Base-by-base conservation (phyloP, 2,113 vertebrate genomes). In the Amblyopsis rosae region DNA sequence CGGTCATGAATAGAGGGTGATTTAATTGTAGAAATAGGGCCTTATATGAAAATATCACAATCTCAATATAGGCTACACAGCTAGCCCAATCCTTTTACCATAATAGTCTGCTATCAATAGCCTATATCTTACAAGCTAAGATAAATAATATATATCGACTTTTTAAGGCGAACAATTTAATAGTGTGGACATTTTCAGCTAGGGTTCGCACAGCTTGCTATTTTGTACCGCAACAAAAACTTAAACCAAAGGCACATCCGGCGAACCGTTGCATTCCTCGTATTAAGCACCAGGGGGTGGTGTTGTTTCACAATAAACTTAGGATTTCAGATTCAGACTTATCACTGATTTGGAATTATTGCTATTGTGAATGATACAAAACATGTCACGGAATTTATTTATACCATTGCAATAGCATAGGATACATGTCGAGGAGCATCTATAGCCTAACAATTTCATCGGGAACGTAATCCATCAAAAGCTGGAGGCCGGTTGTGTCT, bases 401-500 rank as follows among this genome's bases (percentile, higher is more conserved):
- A 51, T 8, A 41, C 13, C 11, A 53, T 13, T 53, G 8, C 51
- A 13, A 15, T 26, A 26, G 26, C 26, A 26, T 26, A 26, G 1
- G 26, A 26, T 53, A 15, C 12, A n/a, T 53, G 4, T 11, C 26
- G 12, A 58, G 4, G 12, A 26, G 26, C 26, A 12, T 12, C 11
- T 11, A 33, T 26, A 26, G 26, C 26, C 12, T 33, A 33, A 58
- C 6, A 17, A 13, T 3, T 13, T 16, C 1, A 53, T 32, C 12
- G 6, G 55, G 59, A 8, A 26, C 3, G 6, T 13, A 57, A 1
- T 13, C n/a, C 10, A 47, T 35, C 13, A 61, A 26, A 19, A 2
- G 12, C 0, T 12, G 6, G 26, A 3, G 26, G 1, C n/a, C 19
- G 8, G 5, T 12, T 80, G 86, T 85, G 75, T 65, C 90, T 90